Evolutionary conservation across 2,113 vertebrate genomes (phyloP).

Genomic region (Rissa tridactyla): DNA sequence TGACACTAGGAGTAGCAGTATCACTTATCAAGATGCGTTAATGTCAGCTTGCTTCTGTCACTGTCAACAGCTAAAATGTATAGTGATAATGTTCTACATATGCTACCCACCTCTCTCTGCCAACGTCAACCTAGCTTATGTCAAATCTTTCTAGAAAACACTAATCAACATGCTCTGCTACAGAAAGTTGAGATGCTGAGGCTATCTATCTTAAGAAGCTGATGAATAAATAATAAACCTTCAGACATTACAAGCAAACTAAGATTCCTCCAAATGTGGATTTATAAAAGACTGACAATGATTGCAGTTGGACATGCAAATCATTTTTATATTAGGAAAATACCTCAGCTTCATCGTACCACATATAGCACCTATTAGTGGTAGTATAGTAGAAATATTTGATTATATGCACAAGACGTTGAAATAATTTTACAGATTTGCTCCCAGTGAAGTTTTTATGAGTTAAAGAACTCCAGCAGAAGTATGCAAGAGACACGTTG

Average conservation of each 20-base stretch:
- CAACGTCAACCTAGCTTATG: slow-evolving; percentile 17
- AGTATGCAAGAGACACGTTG: rapidly evolving
- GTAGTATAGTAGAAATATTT: background rate
- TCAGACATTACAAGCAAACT: background rate
- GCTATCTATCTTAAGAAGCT: background rate
- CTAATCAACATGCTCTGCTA: slow-evolving; percentile 7
- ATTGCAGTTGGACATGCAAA: background rate
- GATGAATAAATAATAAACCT: background rate
- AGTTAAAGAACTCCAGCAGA: background rate
- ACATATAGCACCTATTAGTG: background rate
- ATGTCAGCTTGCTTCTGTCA: slow-evolving; percentile 31
- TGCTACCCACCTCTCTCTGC: background rate
- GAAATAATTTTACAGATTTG: background rate
- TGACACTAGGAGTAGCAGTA: background rate
- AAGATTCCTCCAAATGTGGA: background rate
- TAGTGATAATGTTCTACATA: slow-evolving; percentile 22
- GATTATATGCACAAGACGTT: background rate
- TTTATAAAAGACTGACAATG: background rate
- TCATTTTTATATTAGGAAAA: background rate
- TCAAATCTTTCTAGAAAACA: slow-evolving; percentile 38
- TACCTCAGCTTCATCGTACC: background rate
- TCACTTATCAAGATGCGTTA: slow-evolving; percentile 16
- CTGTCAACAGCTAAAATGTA: background rate
- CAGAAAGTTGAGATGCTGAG: background rate
- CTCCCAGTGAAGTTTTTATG: background rate